Base-by-base conservation (phyloP, 2,113 vertebrate species). In the Orthochromis indermauri region DNA sequence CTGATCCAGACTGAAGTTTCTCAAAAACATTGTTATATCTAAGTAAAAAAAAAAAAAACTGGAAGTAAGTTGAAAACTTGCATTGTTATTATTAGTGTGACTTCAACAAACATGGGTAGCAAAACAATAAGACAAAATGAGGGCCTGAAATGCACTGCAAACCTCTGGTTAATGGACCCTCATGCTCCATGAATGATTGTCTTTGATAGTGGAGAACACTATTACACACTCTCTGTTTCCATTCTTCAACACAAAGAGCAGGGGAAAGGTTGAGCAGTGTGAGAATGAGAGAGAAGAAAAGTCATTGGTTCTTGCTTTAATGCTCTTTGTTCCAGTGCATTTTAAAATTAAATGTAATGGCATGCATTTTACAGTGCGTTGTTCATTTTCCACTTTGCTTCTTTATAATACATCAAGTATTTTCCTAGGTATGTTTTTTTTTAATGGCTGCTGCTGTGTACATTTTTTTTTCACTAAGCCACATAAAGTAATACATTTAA, bases 151-250 rank as follows among this genome's bases (percentile, higher is more conserved):
- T 91, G 81, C 73, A 89, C 51, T 45, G 83, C 13, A 76, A 92
- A 87, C 87, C 80, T 86, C 26, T 51, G 10, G 80, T 85, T 93
- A 91, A 93, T 92, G 87, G 90, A 87, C 86, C 90, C 90, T 88
- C 57, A 55, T 73, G 19, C 85, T 85, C 80, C 37, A 76, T 91
- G 83, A 92, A 76, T 89, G 89, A 91, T 84, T 63, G 81, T 89
- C 86, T 88, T 81, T 45, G 85, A 88, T 71, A 73, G 90, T 57
- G 83, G 63, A 88, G 80, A 90, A 88, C 83, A 84, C 55, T 81
- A 92, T 95, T 95, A 86, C 83, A 88, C 71, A 53, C 79, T 80
- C 71, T 79, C 84, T n/a, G 55, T 84, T 92, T 79, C 88, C 71
- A 91, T 88, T 85, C 90, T 88, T 89, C 76, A 86, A 86, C 68